These are phyloP conservation scores for Drosophila siamana DNA, from an alignment of 2,888 invertebrate genomes.

Conservation along the genomic window DNA sequence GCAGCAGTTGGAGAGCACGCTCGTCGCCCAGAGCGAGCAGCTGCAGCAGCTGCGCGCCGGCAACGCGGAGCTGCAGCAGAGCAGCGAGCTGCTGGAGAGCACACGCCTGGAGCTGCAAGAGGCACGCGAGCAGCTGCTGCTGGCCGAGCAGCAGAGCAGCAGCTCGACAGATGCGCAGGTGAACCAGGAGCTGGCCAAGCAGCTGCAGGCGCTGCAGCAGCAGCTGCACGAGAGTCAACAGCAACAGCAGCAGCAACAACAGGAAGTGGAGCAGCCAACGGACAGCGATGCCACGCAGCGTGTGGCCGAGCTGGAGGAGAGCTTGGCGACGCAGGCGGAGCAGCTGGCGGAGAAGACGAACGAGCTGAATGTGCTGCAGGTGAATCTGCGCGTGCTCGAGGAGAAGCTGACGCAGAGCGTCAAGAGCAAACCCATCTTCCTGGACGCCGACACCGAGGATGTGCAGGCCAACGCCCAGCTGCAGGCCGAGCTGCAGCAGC, in stretches of 20 bases:
- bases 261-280: slow-evolving; percentile 1
- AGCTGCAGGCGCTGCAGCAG: slow-evolving; percentile 73
- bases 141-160: slow-evolving; percentile 43
- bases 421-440: slow-evolving; percentile 81
- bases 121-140: slow-evolving; percentile 82
- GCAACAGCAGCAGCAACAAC: slow-evolving; percentile 28
- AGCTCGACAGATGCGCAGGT: slow-evolving; percentile 66
- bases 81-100: slow-evolving; percentile 88
- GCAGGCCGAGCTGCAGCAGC: slow-evolving; percentile 84
- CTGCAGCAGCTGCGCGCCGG: slow-evolving; percentile 27
- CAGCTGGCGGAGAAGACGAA: slow-evolving; percentile 87
- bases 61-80: slow-evolving; percentile 84
- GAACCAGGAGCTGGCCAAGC: slow-evolving; percentile 81
- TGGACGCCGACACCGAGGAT: slow-evolving; percentile 49
- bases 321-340: slow-evolving; percentile 86
- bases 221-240: slow-evolving; percentile 19
- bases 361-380: slow-evolving; percentile 86
- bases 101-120: slow-evolving; percentile 59
- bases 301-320: slow-evolving; percentile 85
- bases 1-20: slow-evolving; percentile 87
- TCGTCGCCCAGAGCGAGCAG: slow-evolving; percentile 23
- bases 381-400: slow-evolving; percentile 84
- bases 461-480: slow-evolving; percentile 65
- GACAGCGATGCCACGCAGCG: slow-evolving; percentile 81
- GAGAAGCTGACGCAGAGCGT: slow-evolving; percentile 82